These are phyloP conservation scores for Anoplius nigerrimus DNA, from an alignment of 2,888 invertebrate genomes.

Conservation along the genomic window DNA sequence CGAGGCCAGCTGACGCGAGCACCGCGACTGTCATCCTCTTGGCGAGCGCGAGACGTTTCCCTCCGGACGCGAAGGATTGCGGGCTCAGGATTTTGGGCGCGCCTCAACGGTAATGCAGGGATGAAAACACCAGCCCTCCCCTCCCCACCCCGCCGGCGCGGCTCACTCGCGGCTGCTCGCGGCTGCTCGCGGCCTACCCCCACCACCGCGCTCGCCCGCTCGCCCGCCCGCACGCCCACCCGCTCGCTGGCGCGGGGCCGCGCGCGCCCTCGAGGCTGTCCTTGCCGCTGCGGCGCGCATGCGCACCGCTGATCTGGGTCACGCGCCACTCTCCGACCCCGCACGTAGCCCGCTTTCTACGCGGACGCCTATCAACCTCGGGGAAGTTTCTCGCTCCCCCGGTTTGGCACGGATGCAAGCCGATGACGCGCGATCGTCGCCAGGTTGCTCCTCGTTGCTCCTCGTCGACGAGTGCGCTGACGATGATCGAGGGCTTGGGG, in stretches of 20 bases:
- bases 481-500: too few species aligned
- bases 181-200: too few species aligned
- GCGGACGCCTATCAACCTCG: conserved; percentile 6
- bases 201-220: too few species aligned
- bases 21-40: conserved; percentile 28
- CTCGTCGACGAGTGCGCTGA: too few species aligned
- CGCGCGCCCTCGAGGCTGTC: conserved; percentile 52
- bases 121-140: conserved; percentile 45
- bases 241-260: not conserved
- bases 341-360: too few species aligned
- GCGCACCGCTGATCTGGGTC: conserved; percentile 48
- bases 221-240: too few species aligned
- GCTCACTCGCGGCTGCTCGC: too few species aligned
- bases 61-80: conserved; percentile 17
- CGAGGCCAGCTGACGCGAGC: conserved; percentile 47
- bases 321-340: conserved; percentile 19
- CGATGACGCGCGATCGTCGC: too few species aligned
- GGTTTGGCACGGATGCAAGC: too few species aligned
- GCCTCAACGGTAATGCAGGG: conserved; percentile 36
- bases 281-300: conserved; percentile 37
- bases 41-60: conserved; percentile 7
- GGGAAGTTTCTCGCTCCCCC: not conserved
- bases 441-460: too few species aligned
- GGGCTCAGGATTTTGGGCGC: too few species aligned
- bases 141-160: too few species aligned